Base-by-base conservation (phyloP, 2,113 vertebrate genomes). In the Desmodus rotundus region DNA sequence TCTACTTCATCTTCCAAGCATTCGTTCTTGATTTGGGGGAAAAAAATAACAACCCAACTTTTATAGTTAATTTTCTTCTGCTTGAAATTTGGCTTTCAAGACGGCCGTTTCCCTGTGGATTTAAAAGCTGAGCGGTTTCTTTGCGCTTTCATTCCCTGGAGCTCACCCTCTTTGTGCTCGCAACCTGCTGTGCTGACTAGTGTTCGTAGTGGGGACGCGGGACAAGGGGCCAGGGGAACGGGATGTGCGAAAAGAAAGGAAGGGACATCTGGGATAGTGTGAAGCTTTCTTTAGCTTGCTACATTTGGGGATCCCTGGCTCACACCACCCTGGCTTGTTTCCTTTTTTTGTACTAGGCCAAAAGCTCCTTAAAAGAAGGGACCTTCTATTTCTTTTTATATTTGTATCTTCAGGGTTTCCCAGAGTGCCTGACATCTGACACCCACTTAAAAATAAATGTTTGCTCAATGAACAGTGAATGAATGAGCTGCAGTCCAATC, bases 291-390 rank as follows among this genome's bases (percentile, higher is more conserved):
- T 74, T 15, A 3, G 9, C 36, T 70, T 41, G 1, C 6, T 4
- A 2, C 4, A 13, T n/a, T 24, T 16, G 2, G 31, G 17, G 50
- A 43, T 19, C 43, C 14, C 0, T 26, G 52, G 7, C 7, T 33
- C 14, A 12, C 4, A 4, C 4, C 58, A 12, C 9, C 14, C 26
- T 45, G 56, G 13, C n/a, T 63, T 28, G 8, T 24, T 65, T 54
- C 9, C 8, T 3, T 56, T 28, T 45, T 56, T 33, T 70, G 43
- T 73, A 8, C 36, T 54, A 65, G 22, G 61, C 11, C 5, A 8
- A 52, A 63, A 93, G 12, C 1, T 13, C 36, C 22, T 85, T 50
- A 56, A 22, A n/a, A 28, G 20, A 63, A 61, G 28, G 16, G 5
- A 1, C 0, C 28, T 89, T 24, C 9, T 24, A 3, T 33, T 22